Conservation (phyloP, 2,888 invertebrate species). For the Merodon equestris region DNA sequence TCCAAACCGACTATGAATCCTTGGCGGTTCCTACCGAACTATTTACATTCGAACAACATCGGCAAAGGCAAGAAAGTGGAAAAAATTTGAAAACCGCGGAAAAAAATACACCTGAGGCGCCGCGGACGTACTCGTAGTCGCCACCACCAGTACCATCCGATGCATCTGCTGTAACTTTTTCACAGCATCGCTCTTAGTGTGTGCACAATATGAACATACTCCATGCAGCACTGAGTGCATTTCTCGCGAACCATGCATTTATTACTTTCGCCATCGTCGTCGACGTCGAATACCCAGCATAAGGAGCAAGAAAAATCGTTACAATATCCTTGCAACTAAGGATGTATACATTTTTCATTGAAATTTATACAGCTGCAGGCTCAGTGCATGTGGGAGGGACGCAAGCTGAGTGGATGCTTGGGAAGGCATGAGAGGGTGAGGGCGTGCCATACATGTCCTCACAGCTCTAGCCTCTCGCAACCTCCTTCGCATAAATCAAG, state of each 20-base stretch:
- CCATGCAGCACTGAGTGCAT: conserved; percentile 42
- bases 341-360: conserved; percentile 55
- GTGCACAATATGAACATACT: background rate
- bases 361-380: conserved; percentile 16
- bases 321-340: conserved; percentile 55
- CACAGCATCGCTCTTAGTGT: too few relatives aligned
- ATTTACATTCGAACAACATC: conserved; percentile 47
- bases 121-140: conserved; percentile 4
- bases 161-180: too few relatives aligned
- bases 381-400: conserved; percentile 6
- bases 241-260: conserved; percentile 55
- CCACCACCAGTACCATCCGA: too few relatives aligned
- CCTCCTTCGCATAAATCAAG: conserved; percentile 34
- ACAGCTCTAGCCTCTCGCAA: conserved; percentile 9
- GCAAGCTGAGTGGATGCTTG: background rate
- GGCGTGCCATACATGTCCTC: conserved; percentile 7
- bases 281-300: conserved; percentile 4
- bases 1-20: background rate
- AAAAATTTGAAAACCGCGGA: too few relatives aligned
- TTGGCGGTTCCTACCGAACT: conserved; percentile 4
- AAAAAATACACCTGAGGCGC: conserved; percentile 23
- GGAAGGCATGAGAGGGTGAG: conserved; percentile 3
- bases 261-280: conserved; percentile 45
- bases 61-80: conserved; percentile 12
- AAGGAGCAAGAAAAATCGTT: conserved; percentile 43